Base-by-base conservation (phyloP, 1,140 invertebrate species). In the Heliconius nattereri region DNA sequence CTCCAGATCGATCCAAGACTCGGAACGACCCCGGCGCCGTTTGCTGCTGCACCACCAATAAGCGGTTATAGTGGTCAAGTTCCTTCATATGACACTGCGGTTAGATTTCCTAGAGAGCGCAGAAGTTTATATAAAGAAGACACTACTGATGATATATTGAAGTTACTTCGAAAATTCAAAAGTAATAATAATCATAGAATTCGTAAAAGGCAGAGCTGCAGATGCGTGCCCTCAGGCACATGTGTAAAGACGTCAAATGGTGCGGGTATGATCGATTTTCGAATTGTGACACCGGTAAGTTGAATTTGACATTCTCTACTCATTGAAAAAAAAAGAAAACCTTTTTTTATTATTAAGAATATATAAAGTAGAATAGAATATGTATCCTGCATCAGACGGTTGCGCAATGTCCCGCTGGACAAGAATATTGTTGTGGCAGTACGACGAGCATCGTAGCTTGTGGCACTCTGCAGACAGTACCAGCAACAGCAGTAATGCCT, bases 201-300 rank as follows among this genome's bases (percentile, higher is more conserved):
- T 78, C 78, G 81, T 75, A 90, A 94, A 82, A 89, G 91, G 78
- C 89, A 94, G 88, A 92, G 89, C 76, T 95, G 94, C 77, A 86
- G 79, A 40, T 95, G 94, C 85, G 92, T 94, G 8, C 73, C 90
- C 8, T 71, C 90, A n/a, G 89, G 92, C 29, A 92, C 90, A n/a
- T 95, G 94, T 82, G 81, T 86, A 13, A 80, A 75, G 29, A 75
- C 77, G 23, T 80, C 80, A 29, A 90, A 92, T 81, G 95, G 95
- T 52, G 93, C 92, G 71, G 94, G 95, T 7, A 90, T 95, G 76
- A 95, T 96, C 20, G 96, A 96, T 81, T 92, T 96, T 81, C 92
- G 96, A 81, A 96, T 96, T 29, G 96, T 96, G 3, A 96, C 95
- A 80, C 95, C 88, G 75, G 96, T 95, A 93, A 87, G 91, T 85